A percentile compares a stretch with the other conserved stretches of the same genome.
Conservation (phyloP, 1,140 invertebrate genomes). For the Cotesia typhae region DNA sequence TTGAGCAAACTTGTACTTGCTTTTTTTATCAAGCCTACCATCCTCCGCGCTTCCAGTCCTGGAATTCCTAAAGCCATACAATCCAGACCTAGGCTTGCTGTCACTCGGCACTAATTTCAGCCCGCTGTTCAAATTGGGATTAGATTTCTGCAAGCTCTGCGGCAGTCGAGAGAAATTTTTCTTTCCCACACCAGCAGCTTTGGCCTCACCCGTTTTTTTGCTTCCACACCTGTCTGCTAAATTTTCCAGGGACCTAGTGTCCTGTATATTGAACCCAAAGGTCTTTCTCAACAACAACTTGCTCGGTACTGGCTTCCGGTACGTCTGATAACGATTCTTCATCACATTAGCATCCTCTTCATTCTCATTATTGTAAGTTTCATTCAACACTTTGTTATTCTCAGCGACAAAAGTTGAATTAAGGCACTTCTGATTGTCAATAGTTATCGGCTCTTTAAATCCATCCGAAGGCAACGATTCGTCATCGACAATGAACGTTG, state of each 20-base stretch:
- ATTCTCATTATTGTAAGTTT: not conserved
- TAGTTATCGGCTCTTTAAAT: no score
- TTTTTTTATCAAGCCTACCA: slow-evolving; percentile 44
- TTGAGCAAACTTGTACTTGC: slow-evolving; percentile 37
- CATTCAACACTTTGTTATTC: not conserved
- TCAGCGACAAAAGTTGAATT: slow-evolving; percentile 22
- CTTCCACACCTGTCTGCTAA: not conserved
- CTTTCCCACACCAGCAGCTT: slow-evolving; percentile 3
- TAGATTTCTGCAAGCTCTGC: slow-evolving; percentile 60
- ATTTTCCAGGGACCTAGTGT: slow-evolving; percentile 22
- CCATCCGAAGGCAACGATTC: no score
- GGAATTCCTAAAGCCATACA: slow-evolving; percentile 41
- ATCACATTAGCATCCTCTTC: slow-evolving; percentile 21
- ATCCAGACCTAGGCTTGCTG: slow-evolving; percentile 44
- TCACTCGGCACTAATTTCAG: slow-evolving; percentile 40
- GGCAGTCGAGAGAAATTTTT: slow-evolving; percentile 54
- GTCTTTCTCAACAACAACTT: not conserved
- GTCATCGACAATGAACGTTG: no score
- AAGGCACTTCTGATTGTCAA: slow-evolving; percentile 1
- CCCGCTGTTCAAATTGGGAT: slow-evolving; percentile 58
- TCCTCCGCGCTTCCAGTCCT: slow-evolving; percentile 45
- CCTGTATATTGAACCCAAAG: not conserved
- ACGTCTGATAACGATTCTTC: slow-evolving; percentile 49
- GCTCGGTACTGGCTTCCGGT: slow-evolving; percentile 42
- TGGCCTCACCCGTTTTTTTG: not conserved